Conservation (phyloP, 23 tunicate genomes). For the Oikopleura albicans region DNA sequence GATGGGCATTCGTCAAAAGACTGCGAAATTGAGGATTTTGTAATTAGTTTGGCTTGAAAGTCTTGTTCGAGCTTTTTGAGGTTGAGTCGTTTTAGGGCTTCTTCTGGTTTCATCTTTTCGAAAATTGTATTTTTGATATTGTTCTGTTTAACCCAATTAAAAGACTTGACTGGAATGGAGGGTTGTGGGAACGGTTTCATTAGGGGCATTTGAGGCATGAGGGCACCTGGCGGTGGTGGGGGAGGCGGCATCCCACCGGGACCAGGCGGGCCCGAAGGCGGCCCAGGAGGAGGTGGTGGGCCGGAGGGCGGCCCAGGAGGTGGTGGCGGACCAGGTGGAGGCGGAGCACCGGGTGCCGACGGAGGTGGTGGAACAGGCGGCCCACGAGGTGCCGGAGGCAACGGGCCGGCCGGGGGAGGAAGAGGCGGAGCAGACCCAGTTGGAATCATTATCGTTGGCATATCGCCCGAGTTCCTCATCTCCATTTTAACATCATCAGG, state of each 20-base stretch:
- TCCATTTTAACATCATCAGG: slow-evolving; percentile 42
- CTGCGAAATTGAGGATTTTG: slow-evolving; percentile 13
- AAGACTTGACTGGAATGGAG: slow-evolving; percentile 63
- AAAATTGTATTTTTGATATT: slow-evolving; percentile 70
- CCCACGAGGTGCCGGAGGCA: slow-evolving; percentile 13
- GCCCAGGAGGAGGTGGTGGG: slow-evolving; percentile 29
- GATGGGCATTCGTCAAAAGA: neutral
- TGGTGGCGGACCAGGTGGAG: slow-evolving; percentile 20
- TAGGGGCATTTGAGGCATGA: slow-evolving; percentile 19
- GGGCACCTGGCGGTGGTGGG: slow-evolving; percentile 23
- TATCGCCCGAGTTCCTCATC: neutral
- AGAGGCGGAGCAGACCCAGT: slow-evolving; percentile 20
- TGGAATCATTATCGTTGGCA: neutral
- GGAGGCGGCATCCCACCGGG: slow-evolving; percentile 54
- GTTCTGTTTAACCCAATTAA: slow-evolving; percentile 85
- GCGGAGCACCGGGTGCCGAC: slow-evolving; percentile 22
- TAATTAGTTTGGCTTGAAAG: slow-evolving; percentile 73
- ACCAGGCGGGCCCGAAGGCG: slow-evolving; percentile 58
- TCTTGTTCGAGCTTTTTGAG: slow-evolving; percentile 46
- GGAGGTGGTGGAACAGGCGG: slow-evolving; percentile 23
- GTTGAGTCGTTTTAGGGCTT: slow-evolving; percentile 69
- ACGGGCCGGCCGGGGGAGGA: slow-evolving; percentile 21
- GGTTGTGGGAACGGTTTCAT: slow-evolving; percentile 55
- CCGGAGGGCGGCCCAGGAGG: slow-evolving; percentile 31
- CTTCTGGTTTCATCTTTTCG: slow-evolving; percentile 48